Evolutionary conservation across 2,797 vertebrate genomes (phyloP).

Genomic region (Lacerta agilis): DNA sequence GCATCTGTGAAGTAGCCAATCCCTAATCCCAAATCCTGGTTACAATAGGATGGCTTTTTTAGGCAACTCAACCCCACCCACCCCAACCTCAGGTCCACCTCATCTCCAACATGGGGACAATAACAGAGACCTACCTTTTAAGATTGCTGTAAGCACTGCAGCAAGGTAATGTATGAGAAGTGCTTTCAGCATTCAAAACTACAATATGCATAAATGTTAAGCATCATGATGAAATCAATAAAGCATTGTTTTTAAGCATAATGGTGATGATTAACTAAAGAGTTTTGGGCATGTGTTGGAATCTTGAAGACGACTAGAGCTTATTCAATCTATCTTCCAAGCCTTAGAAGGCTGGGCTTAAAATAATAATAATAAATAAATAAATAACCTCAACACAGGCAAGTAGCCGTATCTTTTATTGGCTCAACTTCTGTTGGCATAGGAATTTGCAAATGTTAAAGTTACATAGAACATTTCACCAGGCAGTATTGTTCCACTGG

Average conservation of each 20-base stretch:
- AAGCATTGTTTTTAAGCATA: background rate
- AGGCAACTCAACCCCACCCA: too few species aligned
- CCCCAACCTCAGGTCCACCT: background rate
- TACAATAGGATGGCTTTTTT: background rate
- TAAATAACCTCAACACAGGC: background rate
- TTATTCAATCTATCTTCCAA: background rate
- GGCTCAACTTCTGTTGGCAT: background rate
- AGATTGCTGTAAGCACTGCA: background rate
- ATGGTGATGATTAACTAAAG: background rate
- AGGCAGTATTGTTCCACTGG: background rate
- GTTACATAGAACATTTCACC: background rate
- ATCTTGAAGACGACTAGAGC: background rate
- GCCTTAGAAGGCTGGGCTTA: background rate
- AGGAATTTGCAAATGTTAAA: background rate
- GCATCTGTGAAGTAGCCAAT: background rate
- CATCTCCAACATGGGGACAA: background rate
- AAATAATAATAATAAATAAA: background rate
- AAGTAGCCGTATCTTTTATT: background rate
- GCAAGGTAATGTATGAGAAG: background rate
- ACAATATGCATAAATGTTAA: background rate
- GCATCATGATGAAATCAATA: too few species aligned
- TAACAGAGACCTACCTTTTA: background rate
- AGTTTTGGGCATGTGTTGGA: background rate
- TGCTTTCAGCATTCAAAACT: background rate
- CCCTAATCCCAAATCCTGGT: background rate